phyloP scores from a whole-genome alignment of 1,140 invertebrate genomes.

The Drosophila sp. region DNA sequence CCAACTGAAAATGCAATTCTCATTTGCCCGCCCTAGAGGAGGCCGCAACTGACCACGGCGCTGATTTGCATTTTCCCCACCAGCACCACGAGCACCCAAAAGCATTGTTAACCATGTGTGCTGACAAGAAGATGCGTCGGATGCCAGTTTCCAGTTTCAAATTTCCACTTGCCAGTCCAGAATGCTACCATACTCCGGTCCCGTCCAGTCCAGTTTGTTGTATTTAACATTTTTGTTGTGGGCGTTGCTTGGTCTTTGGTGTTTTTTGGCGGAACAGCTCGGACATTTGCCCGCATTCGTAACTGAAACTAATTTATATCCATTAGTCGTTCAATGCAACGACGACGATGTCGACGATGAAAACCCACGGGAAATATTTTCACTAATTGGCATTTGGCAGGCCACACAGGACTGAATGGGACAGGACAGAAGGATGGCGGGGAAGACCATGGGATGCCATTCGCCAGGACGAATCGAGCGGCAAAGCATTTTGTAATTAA shows the following conservation, averaged over 20 bases:
- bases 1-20: not conserved
- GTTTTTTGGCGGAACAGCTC: conserved; percentile 28
- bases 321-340: conserved; percentile 49
- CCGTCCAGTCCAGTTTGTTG: not conserved
- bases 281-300: not conserved
- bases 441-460: too few relatives aligned
- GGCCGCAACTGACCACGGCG: conserved; percentile 4
- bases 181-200: not conserved
- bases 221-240: conserved; percentile 8
- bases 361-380: conserved; percentile 60
- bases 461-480: not conserved
- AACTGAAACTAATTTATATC: conserved; percentile 64
- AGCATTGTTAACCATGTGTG: conserved; percentile 1
- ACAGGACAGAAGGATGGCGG: not conserved
- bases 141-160: not conserved
- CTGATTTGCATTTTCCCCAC: conserved; percentile 15
- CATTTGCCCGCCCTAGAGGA: not conserved
- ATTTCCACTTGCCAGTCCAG: not conserved
- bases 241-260: conserved; percentile 41
- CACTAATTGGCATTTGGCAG: conserved; percentile 73
- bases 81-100: not conserved
- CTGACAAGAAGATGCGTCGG: not conserved
- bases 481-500: conserved; percentile 66
- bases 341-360: not conserved
- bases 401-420: conserved; percentile 6